Evolutionary conservation across 2,888 invertebrate genomes (phyloP).

Genomic region (Scaptomyza caliginosa): DNA sequence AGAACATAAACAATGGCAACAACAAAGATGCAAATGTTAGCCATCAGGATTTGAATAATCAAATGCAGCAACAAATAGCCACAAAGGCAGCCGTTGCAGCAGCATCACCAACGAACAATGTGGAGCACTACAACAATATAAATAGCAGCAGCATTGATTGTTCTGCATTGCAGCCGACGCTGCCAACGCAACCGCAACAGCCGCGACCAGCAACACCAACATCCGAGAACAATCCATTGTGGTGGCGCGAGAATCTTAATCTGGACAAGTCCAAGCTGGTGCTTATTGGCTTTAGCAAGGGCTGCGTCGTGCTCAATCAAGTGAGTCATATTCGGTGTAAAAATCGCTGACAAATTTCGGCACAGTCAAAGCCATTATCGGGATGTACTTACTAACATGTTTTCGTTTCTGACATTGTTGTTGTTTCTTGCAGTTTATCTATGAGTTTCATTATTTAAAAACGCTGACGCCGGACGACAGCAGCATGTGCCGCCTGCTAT

Average conservation of each 20-base stretch:
- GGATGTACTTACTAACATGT: neutral
- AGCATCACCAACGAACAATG: slow-evolving; percentile 45
- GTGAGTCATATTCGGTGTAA: slow-evolving; percentile 84
- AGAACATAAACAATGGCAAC: slow-evolving; percentile 47
- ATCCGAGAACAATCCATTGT: slow-evolving; percentile 84
- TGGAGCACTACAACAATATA: slow-evolving; percentile 48
- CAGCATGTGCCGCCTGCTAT: slow-evolving; percentile 87
- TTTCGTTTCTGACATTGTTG: neutral
- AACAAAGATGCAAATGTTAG: slow-evolving; percentile 34
- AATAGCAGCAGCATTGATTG: slow-evolving; percentile 58
- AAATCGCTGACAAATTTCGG: slow-evolving; percentile 70
- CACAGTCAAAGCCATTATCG: neutral
- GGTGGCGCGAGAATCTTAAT: slow-evolving; percentile 86
- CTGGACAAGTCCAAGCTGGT: slow-evolving; percentile 87
- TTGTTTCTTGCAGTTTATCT: slow-evolving; percentile 87
- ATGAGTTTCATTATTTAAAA: slow-evolving; percentile 92
- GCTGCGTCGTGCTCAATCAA: slow-evolving; percentile 95
- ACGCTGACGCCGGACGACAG: slow-evolving; percentile 87
- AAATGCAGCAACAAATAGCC: slow-evolving; percentile 32
- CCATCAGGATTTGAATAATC: slow-evolving; percentile 40
- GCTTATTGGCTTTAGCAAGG: slow-evolving; percentile 95
- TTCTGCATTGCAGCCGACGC: slow-evolving; percentile 44
- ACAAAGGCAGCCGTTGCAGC: slow-evolving; percentile 22
- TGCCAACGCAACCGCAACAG: slow-evolving; percentile 57
- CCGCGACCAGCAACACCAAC: slow-evolving; percentile 50